A percentile compares a stretch with the other conserved stretches of the same genome.
Evolutionary conservation across 2,888 invertebrate species (phyloP).

Genomic region (Uloborus plumipes): DNA sequence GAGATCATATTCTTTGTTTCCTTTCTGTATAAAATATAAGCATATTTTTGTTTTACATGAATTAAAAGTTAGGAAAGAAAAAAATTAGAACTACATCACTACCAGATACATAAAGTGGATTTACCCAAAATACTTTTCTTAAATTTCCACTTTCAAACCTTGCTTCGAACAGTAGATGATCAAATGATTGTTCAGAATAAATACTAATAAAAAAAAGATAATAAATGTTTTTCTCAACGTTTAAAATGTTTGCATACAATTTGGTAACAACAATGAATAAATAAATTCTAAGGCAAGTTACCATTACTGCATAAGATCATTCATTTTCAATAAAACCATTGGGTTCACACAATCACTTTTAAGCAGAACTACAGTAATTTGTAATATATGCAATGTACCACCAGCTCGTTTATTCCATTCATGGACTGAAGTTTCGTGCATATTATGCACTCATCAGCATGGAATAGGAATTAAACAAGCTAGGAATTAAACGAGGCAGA

Average conservation of each 20-base stretch:
- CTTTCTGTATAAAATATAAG: conserved; percentile 75
- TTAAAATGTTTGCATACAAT: too few relatives aligned
- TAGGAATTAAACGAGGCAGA: too few relatives aligned
- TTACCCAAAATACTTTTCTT: conserved; percentile 83
- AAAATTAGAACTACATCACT: neutral
- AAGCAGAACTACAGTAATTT: neutral
- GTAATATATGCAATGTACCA: too few relatives aligned
- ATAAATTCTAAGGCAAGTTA: too few relatives aligned
- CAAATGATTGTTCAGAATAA: conserved; percentile 69
- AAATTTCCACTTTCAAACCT: conserved; percentile 90
- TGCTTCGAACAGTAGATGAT: conserved; percentile 81
- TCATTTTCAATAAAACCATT: neutral
- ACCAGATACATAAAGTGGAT: neutral
- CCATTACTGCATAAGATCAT: neutral
- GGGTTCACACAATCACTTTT: neutral
- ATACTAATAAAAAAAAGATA: conserved; percentile 67
- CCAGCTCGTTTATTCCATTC: too few relatives aligned
- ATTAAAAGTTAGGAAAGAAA: neutral
- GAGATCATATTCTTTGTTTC: conserved; percentile 84
- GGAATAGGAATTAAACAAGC: too few relatives aligned
- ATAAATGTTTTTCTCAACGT: too few relatives aligned
- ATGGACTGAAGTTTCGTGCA: too few relatives aligned
- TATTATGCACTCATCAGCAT: too few relatives aligned
- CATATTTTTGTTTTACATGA: neutral
- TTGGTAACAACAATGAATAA: too few relatives aligned